Percentiles rank a stretch among this genome's conserved stretches.
These are phyloP conservation scores for Bilobella aurantiaca DNA, from an alignment of 1,140 invertebrate genomes.

Conservation along the genomic window DNA sequence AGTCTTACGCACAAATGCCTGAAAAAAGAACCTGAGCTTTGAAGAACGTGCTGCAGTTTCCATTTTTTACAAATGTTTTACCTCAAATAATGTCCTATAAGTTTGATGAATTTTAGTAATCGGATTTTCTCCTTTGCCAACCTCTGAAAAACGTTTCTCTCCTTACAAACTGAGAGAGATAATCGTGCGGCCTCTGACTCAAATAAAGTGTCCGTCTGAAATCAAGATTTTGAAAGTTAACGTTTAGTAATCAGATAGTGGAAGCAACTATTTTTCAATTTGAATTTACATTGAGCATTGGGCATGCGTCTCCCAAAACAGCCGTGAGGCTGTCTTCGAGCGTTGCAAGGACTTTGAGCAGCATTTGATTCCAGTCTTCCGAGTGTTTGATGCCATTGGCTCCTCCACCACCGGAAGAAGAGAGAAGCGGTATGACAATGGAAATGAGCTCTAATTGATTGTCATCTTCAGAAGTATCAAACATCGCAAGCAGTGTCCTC, in stretches of 20 bases:
- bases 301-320: slow-evolving; percentile 23
- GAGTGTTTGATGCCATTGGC: slow-evolving; percentile 25
- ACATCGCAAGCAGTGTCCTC: slow-evolving; percentile 14
- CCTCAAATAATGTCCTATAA: background rate
- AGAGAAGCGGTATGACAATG: slow-evolving; percentile 25
- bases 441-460: background rate
- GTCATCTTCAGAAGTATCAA: slow-evolving; percentile 17
- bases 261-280: background rate
- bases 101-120: background rate
- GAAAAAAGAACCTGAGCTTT: too few relatives aligned
- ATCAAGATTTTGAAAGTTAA: background rate
- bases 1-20: background rate
- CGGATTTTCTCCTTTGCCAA: background rate
- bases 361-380: slow-evolving; percentile 26
- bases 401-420: slow-evolving; percentile 26
- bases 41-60: too few relatives aligned
- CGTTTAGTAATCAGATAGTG: background rate
- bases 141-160: background rate
- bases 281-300: slow-evolving; percentile 20
- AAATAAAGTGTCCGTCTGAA: background rate
- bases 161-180: background rate
- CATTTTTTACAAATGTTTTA: background rate
- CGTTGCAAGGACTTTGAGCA: slow-evolving; percentile 17
- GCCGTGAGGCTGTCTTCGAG: slow-evolving; percentile 7
- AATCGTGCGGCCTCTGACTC: background rate